Percentiles rank a stretch among this genome's conserved stretches.
phyloP scores from a whole-genome alignment of 2,113 vertebrate genomes.

The Pandion haliaetus region DNA sequence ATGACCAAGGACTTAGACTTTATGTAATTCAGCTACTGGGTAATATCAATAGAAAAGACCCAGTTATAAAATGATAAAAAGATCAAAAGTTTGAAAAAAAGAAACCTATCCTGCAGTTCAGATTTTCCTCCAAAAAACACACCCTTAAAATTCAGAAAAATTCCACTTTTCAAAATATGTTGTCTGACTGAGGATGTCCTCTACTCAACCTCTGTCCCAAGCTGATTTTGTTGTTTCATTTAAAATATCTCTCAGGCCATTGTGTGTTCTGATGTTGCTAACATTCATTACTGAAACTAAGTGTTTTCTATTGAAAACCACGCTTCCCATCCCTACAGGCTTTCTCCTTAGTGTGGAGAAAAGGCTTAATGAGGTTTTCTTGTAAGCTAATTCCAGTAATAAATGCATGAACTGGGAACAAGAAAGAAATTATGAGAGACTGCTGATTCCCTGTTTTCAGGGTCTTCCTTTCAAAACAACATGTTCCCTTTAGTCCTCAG shows the following conservation, averaged over 20 bases:
- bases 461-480: slow-evolving; percentile 32
- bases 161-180: neutral
- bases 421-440: neutral
- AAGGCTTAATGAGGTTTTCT: slow-evolving; percentile 43
- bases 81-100: neutral
- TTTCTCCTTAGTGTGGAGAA: slow-evolving; percentile 24
- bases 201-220: neutral
- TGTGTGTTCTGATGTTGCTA: slow-evolving; percentile 14
- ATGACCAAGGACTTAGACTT: neutral
- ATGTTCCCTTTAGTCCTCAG: slow-evolving; percentile 2
- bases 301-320: slow-evolving; percentile 52
- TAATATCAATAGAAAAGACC: neutral
- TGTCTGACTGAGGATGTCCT: neutral
- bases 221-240: slow-evolving; percentile 8
- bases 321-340: slow-evolving; percentile 20
- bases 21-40: neutral
- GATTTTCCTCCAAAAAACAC: neutral
- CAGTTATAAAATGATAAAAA: neutral
- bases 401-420: slow-evolving; percentile 36
- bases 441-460: neutral
- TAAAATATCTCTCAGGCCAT: neutral
- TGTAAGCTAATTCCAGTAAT: slow-evolving; percentile 57
- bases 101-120: neutral
- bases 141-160: neutral
- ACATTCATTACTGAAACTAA: slow-evolving; percentile 49